Evolutionary conservation across 1,140 invertebrate genomes (phyloP).

Genomic region (Scaptomyza hsui): DNA sequence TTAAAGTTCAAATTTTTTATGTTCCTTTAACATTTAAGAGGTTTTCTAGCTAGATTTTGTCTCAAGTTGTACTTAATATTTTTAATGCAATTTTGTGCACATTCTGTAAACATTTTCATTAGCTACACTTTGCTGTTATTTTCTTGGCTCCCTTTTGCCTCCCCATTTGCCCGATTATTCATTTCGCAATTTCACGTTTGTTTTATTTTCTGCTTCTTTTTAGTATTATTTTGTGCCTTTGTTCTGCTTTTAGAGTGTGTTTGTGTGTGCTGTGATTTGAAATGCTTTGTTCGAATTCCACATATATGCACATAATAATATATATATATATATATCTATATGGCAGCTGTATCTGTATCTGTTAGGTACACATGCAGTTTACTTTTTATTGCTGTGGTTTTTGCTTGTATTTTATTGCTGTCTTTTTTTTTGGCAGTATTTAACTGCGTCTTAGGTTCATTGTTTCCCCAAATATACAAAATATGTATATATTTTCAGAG

Average conservation of each 20-base stretch:
- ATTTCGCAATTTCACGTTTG: constrained; percentile 27
- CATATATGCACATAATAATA: constrained; percentile 11
- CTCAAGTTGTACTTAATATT: background rate
- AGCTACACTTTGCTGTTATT: background rate
- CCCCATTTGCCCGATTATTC: constrained; percentile 19
- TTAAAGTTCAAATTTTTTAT: no score
- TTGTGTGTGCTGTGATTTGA: constrained; percentile 58
- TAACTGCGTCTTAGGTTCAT: constrained; percentile 77
- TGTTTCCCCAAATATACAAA: constrained; percentile 49
- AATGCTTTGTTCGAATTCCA: constrained; percentile 71
- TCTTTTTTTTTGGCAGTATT: constrained; percentile 52
- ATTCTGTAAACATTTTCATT: constrained; percentile 1
- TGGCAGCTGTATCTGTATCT: constrained; percentile 21
- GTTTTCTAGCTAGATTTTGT: no score
- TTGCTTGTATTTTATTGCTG: constrained; percentile 6
- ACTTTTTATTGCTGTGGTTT: constrained; percentile 17
- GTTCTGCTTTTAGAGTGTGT: constrained; percentile 41
- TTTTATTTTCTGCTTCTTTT: constrained; percentile 2
- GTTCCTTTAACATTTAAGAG: no score
- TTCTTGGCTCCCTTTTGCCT: constrained; percentile 17
- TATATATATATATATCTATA: constrained; percentile 20
- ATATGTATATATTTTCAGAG: background rate
- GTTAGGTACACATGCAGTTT: constrained; percentile 49
- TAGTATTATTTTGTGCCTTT: constrained; percentile 49
- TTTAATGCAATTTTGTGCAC: background rate